phyloP scores from a whole-genome alignment of 2,113 vertebrate genomes.

The Lethenteron reissneri region DNA sequence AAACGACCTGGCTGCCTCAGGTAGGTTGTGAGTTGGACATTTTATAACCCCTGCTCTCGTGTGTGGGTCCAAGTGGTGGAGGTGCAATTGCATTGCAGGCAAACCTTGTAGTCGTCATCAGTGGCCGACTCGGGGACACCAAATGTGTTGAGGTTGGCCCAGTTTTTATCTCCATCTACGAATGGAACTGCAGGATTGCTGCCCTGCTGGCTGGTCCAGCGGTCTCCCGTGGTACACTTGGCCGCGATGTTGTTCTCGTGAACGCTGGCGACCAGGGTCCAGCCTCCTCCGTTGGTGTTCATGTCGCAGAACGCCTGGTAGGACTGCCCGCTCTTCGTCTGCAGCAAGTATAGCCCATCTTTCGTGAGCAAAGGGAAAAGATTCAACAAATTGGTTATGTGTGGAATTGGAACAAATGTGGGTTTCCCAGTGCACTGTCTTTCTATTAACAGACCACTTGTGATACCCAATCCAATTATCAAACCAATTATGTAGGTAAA shows the following conservation, averaged over 20 bases:
- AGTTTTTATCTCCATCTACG: slow-evolving; percentile 19
- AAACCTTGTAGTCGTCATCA: slow-evolving; percentile 25
- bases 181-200: slow-evolving; percentile 2
- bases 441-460: too few relatives aligned
- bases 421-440: too few relatives aligned
- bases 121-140: slow-evolving; percentile 19
- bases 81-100: too few relatives aligned
- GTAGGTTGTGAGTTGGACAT: too few relatives aligned
- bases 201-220: slow-evolving; percentile 26
- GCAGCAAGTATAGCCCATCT: slow-evolving; percentile 17
- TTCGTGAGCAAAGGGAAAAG: too few relatives aligned
- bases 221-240: slow-evolving; percentile 18
- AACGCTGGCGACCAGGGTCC: slow-evolving; percentile 26
- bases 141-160: slow-evolving; percentile 22
- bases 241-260: slow-evolving; percentile 21
- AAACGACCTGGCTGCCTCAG: too few relatives aligned
- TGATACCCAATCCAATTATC: too few relatives aligned
- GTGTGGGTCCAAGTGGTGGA: too few relatives aligned
- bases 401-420: too few relatives aligned
- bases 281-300: slow-evolving; percentile 20
- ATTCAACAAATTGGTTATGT: too few relatives aligned
- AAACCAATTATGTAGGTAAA: too few relatives aligned
- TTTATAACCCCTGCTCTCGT: too few relatives aligned
- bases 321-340: neutral
- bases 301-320: slow-evolving; percentile 31